A percentile compares a stretch with the other conserved stretches of the same genome.
phyloP scores from a whole-genome alignment of 2,113 vertebrate genomes.

The Xenopus borealis region DNA sequence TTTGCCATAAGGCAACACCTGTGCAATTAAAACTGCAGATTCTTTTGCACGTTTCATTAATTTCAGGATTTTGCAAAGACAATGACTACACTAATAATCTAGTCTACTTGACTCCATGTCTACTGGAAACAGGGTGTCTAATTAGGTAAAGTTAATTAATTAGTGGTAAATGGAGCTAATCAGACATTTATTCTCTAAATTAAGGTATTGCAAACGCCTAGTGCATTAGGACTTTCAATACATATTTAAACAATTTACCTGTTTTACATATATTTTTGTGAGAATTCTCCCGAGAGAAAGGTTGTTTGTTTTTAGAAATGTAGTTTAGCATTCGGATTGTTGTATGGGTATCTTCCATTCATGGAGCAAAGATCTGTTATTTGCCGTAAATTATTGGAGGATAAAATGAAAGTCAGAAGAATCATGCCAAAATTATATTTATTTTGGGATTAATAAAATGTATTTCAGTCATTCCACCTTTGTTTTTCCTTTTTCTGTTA shows the following conservation, averaged over 20 bases:
- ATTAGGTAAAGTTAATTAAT: slow-evolving; percentile 99
- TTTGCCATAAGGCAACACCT: slow-evolving; percentile 99
- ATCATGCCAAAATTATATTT: too few species aligned
- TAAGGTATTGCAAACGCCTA: slow-evolving; percentile 85
- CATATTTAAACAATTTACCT: slow-evolving; percentile 16
- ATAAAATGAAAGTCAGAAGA: too few species aligned
- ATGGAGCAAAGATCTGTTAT: too few species aligned
- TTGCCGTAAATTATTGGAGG: too few species aligned
- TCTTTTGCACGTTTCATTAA: slow-evolving; percentile 97
- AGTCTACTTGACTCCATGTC: slow-evolving; percentile 99
- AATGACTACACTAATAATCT: slow-evolving; percentile 99
- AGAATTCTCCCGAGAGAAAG: too few species aligned
- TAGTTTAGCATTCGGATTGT: too few species aligned
- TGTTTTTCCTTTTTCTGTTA: too few species aligned
- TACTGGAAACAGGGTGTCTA: slow-evolving; percentile 95
- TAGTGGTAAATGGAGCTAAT: slow-evolving; percentile 99
- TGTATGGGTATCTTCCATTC: too few species aligned
- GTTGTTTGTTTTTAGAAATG: too few species aligned
- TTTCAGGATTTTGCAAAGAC: slow-evolving; percentile 96
- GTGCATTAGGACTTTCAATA: slow-evolving; percentile 55
- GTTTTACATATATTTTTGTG: slow-evolving; percentile 6
- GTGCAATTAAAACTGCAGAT: slow-evolving; percentile 96
- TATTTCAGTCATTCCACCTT: too few species aligned
- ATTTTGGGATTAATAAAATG: too few species aligned
- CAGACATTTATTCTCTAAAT: slow-evolving; percentile 94